Evolutionary conservation across 2,797 vertebrate species (phyloP).

Genomic region (Sebastiscus albofasciatus): DNA sequence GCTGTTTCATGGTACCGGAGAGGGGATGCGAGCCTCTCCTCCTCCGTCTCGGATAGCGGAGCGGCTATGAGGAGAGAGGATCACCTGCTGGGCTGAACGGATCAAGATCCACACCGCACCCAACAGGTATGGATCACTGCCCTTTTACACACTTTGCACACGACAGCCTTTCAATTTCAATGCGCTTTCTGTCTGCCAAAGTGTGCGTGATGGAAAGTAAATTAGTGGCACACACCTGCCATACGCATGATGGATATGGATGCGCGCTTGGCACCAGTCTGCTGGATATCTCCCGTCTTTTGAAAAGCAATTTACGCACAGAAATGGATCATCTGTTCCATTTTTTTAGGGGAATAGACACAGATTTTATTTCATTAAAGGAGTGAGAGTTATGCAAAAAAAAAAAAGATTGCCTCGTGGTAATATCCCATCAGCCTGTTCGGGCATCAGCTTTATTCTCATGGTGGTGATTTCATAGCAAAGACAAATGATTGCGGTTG

Average conservation of each 20-base stretch:
- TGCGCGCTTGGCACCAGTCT: neutral
- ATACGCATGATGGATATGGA: neutral
- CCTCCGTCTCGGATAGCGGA: constrained; percentile 69
- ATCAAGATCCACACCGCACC: constrained; percentile 76
- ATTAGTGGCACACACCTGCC: constrained; percentile 8
- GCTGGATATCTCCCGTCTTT: neutral
- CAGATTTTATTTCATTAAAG: constrained; percentile 12
- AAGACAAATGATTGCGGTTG: constrained; percentile 75
- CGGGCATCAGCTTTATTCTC: constrained; percentile 20
- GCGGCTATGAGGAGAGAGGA: constrained; percentile 78
- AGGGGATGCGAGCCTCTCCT: constrained; percentile 72
- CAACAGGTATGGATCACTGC: constrained; percentile 79
- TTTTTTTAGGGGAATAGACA: constrained; percentile 4
- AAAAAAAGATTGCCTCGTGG: neutral
- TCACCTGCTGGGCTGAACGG: constrained; percentile 72
- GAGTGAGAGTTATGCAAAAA: constrained; percentile 9
- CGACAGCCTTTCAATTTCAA: neutral
- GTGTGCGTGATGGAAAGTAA: constrained; percentile 34
- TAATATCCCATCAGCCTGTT: neutral
- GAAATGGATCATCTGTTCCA: constrained; percentile 9
- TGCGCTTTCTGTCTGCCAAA: neutral
- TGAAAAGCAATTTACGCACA: constrained; percentile 33
- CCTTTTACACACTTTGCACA: neutral
- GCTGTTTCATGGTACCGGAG: constrained; percentile 54
- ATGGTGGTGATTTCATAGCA: constrained; percentile 40